Evolutionary conservation across 2,113 vertebrate genomes (phyloP), one percentile per base, ranked within the genome.

Genomic region (Herpetotheres cachinnans): DNA sequence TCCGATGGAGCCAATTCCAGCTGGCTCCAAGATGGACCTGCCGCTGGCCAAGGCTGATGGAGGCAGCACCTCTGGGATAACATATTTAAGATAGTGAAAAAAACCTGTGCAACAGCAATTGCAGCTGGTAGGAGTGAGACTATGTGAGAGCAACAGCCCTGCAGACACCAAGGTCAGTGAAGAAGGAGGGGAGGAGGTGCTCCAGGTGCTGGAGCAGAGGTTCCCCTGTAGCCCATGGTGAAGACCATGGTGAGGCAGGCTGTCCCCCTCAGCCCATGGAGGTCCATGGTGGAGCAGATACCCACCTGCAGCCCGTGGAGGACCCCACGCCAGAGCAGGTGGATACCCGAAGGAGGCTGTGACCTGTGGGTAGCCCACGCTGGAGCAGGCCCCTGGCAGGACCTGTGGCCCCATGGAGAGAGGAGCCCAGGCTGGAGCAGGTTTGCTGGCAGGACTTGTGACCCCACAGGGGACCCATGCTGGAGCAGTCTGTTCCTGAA

Each of bases 161-260:
- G 38, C 38, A 56, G 40, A 19, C 16, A 14, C 17, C 42, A 42
- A 42, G 42, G 42, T 42, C 42, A 42, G 14, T 26, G 21, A 21
- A 59, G 44, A 13, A 58, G 73, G 34, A 52, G 14, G 7, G 9
- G 15, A 25, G 10, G 26, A 78, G 59, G 14, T 30, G 27, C 16
- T 79, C 15, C 36, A 40, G 8, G 20, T 0, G 0, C 54, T 1
- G 3, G 47, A 63, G 73, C 36, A 12, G 55, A 63, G 40, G 20
- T 61, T 56, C 36, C 16, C 27, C 13, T 44, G 47, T n/a, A 42
- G 21, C 34, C 46, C 9, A 4, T 89, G 58, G 21, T 20, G 38
- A 52, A 72, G 30, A 36, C 10, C 29, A 13, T 25, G n/a, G 42
- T 61, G 52, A 55, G 66, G 52, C 24, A 77, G 22, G 18, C 54